Base-by-base conservation (phyloP, 2,888 invertebrate genomes). In the Synergus laeviventris region DNA sequence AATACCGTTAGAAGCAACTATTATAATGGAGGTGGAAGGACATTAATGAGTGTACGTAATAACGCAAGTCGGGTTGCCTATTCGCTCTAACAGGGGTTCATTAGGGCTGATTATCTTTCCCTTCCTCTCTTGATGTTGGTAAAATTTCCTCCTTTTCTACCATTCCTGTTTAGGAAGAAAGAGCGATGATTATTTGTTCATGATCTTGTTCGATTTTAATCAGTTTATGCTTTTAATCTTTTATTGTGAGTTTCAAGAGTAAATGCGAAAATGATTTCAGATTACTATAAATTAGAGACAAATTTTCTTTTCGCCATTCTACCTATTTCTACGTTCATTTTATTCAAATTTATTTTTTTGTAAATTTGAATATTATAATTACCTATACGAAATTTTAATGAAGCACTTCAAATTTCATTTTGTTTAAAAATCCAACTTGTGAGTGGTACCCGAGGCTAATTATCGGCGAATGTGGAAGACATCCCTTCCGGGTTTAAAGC, bases 61-160 rank as follows among this genome's bases (percentile, higher is more conserved):
- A 59, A 31, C 49, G 49, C 31, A 45, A 70, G 70, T 70, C 70
- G 70, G 70, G 70, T 70, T 70, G 36, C 49, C 49, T 70, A 70
- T 36, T n/a, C 70, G 49, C n/a, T 70, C 70, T 54, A 70, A 70
- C 36, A 70, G 36, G 45, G 49, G 49, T 49, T 70, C 70, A 70
- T 70, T 70, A 70, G 18, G 70, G 49, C 36, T 54, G 49, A 31
- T 45, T 31, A 70, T 70, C 24, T 66, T 24, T 42, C 66, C 66
- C 49, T 54, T 31, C 49, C 31, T 49, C n/a, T 70, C 11, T 31
- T 70, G n/a, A n/a, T n/a, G 18, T 18, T 54, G n/a, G 39, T 70
- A 49, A 70, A 70, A 54, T 49, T 24, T 49, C 49, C n/a, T 70
- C 70, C 31, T 70, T 31, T 49, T 54, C 70, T 70, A 16, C 14